These are phyloP conservation scores for Hydrozoanthus tunicans DNA, from an alignment of 64 coral and sea anemone genomes.

Conservation along the genomic window DNA sequence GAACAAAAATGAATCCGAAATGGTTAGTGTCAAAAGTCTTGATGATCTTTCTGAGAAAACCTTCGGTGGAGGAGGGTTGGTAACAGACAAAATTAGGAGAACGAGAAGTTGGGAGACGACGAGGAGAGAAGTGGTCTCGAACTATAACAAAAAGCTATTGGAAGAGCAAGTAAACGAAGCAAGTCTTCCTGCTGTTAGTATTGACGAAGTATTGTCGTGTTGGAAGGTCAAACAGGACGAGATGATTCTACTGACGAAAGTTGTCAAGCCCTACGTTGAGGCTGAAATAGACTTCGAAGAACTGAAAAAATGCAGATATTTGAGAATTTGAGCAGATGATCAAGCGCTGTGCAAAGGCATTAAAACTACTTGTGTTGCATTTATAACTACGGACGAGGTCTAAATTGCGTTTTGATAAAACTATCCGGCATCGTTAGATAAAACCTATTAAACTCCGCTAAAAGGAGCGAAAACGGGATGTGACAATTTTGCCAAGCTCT, in stretches of 20 bases:
- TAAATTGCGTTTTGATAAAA: no score
- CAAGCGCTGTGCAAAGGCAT: no score
- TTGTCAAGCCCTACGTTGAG: not conserved
- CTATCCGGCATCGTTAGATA: no score
- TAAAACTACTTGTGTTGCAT: no score
- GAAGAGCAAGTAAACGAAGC: not conserved
- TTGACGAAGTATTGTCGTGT: not conserved
- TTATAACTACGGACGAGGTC: no score
- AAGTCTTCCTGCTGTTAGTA: constrained; percentile 1
- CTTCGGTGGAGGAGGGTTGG: not conserved
- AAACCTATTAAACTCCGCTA: no score
- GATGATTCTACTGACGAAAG: not conserved
- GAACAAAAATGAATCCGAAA: not conserved
- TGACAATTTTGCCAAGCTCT: no score
- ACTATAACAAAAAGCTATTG: not conserved
- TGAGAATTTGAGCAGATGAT: not conserved
- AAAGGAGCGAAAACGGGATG: no score
- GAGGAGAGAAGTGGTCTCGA: no score
- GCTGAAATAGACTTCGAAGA: constrained; percentile 15
- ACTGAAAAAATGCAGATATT: constrained; percentile 22
- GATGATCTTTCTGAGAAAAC: not conserved
- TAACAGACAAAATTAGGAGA: not conserved
- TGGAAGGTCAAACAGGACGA: constrained; percentile 31
- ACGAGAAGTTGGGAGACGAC: no score
- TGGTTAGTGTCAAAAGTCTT: not conserved